Evolutionary conservation across 1,140 invertebrate genomes (phyloP).

Genomic region (Drosophila tropicalis): DNA sequence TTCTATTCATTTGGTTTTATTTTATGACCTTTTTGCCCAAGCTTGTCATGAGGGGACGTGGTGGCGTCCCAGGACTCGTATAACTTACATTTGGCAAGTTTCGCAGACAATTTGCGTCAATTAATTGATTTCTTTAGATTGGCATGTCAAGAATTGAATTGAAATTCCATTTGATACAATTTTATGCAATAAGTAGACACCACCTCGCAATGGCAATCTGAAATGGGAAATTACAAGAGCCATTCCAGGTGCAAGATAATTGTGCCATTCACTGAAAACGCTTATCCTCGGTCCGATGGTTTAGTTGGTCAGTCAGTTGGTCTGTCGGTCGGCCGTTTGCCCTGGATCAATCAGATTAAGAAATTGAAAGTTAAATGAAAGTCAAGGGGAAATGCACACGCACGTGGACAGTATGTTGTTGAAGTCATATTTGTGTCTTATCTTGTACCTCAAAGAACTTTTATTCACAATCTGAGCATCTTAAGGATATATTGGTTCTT

Average conservation of each 20-base stretch:
- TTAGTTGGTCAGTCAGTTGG: not conserved
- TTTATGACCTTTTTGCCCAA: conserved; percentile 47
- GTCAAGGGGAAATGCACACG: not conserved
- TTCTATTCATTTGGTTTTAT: conserved; percentile 5
- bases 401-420: not conserved
- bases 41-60: not conserved
- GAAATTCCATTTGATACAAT: conserved; percentile 30
- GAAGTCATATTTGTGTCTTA: no score
- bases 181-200: conserved; percentile 59
- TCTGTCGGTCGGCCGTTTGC: not conserved
- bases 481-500: no score
- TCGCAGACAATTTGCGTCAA: conserved; percentile 77
- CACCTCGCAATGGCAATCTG: not conserved
- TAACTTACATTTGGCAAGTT: conserved; percentile 57
- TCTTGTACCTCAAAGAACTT: no score
- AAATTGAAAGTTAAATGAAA: conserved; percentile 12
- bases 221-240: conserved; percentile 21
- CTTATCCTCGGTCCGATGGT: not conserved
- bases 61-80: not conserved
- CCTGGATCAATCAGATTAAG: conserved; percentile 8
- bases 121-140: conserved; percentile 66
- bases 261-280: conserved; percentile 5
- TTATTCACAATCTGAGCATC: no score
- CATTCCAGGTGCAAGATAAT: not conserved
- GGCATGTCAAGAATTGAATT: conserved; percentile 28